Base-by-base conservation (phyloP, 92 coral and sea anemone species). In the Siderastrea radians region DNA sequence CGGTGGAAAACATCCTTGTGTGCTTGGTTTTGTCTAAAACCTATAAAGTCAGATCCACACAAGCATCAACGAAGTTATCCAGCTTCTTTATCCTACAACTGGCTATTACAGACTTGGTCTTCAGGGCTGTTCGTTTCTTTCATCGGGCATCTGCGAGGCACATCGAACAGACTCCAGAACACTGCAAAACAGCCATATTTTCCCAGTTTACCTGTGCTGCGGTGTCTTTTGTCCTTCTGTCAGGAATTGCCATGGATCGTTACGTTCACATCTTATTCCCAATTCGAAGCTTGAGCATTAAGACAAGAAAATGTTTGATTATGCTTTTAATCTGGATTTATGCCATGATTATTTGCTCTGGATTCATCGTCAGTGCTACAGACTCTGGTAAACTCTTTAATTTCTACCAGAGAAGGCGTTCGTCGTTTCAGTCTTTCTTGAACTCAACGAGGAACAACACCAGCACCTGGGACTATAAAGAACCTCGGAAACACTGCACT, bases 241-340 rank as follows among this genome's bases (percentile, higher is more conserved):
- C 95, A 49, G 95, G 93, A 75, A 94, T 94, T 51, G 91, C 97
- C n/a, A 71, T 92, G 17, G 95, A 94, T 77, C 97, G 97, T 15
- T 85, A 94, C 89, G 72, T 87, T 16, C 92, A 89, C 60, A 94
- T 94, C 53, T 19, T 92, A 1, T 53, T 86, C 73, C 97, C 97
- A 2, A 75, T 94, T 4, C 87, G 86, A 46, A 68, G 86, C 48
- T 64, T 88, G 49, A 12, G 77, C 0, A 15, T 59, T 15, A 86
- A 86, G 58, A 62, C 72, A 14, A 88, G 78, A 54, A 78, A 80
- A 19, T 75, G 53, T 43, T 1, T 58, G 63, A 19, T 47, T 3
- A 57, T 81, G 55, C 7, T 65, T 44, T 44, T 46, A 2, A 55
- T 86, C 49, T 90, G 93, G 93, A 11, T 81, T 47, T 90, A 66